phyloP scores from a whole-genome alignment of 2,113 vertebrate species.

The Pseudolaguvia tuberculata region DNA sequence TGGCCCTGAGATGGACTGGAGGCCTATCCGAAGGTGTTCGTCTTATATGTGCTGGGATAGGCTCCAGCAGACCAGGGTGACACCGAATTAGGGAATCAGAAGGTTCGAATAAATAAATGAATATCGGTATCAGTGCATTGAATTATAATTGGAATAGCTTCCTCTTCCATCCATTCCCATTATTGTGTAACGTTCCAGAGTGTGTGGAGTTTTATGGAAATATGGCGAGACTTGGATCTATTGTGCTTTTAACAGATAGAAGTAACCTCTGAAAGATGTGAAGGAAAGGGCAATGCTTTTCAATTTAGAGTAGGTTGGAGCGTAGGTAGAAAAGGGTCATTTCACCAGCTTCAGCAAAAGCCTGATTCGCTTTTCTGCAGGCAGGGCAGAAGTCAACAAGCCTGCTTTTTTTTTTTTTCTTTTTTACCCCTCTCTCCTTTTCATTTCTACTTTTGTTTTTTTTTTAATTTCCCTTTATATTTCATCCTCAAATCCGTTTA shows the following conservation, averaged over 20 bases:
- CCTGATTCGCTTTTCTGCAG: constrained; percentile 21
- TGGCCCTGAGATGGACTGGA: no score
- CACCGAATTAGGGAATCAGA: no score
- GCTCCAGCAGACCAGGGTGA: no score
- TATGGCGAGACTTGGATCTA: neutral
- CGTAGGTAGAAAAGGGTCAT: constrained; percentile 40
- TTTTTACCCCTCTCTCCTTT: constrained; percentile 5
- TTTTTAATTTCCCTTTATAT: neutral
- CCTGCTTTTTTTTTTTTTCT: constrained; percentile 18
- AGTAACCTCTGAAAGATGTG: constrained; percentile 5
- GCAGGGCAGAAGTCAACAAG: constrained; percentile 33
- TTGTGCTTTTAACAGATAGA: neutral
- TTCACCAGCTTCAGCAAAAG: constrained; percentile 24
- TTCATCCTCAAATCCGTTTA: neutral
- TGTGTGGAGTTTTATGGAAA: constrained; percentile 17
- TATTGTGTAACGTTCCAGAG: neutral
- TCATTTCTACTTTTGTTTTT: neutral
- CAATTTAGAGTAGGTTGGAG: constrained; percentile 40
- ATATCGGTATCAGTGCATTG: no score
- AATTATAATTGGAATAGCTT: neutral
- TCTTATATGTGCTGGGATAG: no score
- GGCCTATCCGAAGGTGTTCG: no score
- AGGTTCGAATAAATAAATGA: no score
- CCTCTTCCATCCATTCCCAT: neutral
- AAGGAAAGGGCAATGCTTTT: constrained; percentile 39